These are phyloP conservation scores for Montipora capricornis DNA, from an alignment of 64 coral and sea anemone species.

Conservation along the genomic window DNA sequence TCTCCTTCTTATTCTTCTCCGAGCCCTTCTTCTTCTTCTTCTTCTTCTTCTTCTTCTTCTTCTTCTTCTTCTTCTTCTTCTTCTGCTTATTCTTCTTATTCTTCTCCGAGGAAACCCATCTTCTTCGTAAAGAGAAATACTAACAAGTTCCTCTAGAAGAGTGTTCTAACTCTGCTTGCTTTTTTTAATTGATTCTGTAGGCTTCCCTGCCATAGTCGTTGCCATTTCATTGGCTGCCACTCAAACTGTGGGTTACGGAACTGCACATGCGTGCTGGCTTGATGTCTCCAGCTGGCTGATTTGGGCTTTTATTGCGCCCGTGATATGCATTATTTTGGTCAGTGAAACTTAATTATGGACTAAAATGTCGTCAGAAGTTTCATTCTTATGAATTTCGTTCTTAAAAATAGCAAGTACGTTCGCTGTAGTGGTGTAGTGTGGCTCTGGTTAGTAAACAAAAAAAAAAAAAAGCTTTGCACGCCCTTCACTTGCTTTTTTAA, in stretches of 20 bases:
- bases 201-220: conserved; percentile 54
- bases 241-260: conserved; percentile 49
- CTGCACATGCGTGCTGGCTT: conserved; percentile 48
- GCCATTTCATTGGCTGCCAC: conserved; percentile 62
- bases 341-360: background rate
- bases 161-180: background rate
- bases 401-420: background rate
- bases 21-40: background rate
- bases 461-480: too few relatives aligned
- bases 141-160: background rate
- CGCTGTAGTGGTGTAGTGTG: background rate
- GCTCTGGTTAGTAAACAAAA: too few relatives aligned
- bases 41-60: background rate
- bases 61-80: background rate
- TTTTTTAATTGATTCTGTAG: conserved; percentile 3
- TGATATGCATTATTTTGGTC: conserved; percentile 44
- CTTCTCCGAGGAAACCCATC: background rate
- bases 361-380: background rate
- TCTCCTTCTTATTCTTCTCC: background rate
- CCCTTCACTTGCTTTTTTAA: too few relatives aligned
- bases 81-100: background rate
- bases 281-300: conserved; percentile 50
- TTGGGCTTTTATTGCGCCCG: conserved; percentile 62
- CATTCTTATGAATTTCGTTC: background rate
- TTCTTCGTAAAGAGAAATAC: too few relatives aligned